These are phyloP conservation scores for Adrianichthys oophorus DNA, from an alignment of 2,797 vertebrate species.

Conservation along the genomic window DNA sequence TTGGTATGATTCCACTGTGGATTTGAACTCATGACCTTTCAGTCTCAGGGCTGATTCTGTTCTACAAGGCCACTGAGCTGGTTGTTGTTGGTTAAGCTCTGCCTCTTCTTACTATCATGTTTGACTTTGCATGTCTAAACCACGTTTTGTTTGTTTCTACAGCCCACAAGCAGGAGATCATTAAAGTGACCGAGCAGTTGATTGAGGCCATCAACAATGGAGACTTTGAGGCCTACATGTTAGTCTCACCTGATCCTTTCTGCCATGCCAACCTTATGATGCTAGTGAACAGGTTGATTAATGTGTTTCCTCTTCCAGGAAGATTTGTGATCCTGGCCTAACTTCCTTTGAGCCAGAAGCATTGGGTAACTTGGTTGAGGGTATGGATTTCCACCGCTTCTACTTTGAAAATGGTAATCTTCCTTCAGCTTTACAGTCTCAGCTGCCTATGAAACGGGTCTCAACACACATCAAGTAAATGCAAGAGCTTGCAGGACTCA, in stretches of 20 bases:
- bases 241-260: constrained; percentile 59
- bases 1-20: too few species aligned
- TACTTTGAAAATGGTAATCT: constrained; percentile 94
- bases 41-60: too few species aligned
- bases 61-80: too few species aligned
- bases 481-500: too few species aligned
- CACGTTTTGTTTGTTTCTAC: constrained; percentile 22
- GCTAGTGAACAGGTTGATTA: neutral
- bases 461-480: too few species aligned
- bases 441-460: too few species aligned
- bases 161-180: constrained; percentile 98
- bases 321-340: constrained; percentile 95
- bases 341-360: constrained; percentile 97
- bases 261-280: neutral
- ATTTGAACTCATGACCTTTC: too few species aligned
- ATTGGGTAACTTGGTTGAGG: constrained; percentile 95
- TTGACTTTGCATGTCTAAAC: constrained; percentile 3
- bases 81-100: too few species aligned
- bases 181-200: constrained; percentile 96
- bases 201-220: constrained; percentile 98
- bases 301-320: constrained; percentile 71
- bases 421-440: neutral
- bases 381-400: constrained; percentile 97
- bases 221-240: constrained; percentile 98
- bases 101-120: too few species aligned